Evolutionary conservation across 2,888 invertebrate species (phyloP), one percentile per base, ranked within the genome.

Genomic region (Disparrhopalites patrizii): DNA sequence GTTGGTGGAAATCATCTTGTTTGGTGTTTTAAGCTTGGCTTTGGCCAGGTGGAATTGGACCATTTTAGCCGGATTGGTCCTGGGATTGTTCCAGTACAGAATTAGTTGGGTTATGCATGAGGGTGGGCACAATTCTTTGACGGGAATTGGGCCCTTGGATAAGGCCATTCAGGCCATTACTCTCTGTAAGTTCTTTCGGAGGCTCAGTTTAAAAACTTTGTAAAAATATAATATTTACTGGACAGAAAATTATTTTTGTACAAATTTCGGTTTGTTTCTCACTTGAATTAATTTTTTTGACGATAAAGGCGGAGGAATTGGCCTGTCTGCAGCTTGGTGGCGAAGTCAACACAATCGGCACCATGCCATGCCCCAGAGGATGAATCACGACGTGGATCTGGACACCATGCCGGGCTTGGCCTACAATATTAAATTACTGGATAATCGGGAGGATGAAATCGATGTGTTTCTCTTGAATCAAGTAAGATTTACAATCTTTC

Each of bases 331-430:
- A 13, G 66, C 67, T 1, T 71, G 70, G 70, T 73, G 73, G 73
- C 51, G 65, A 43, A 33, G 69, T 25, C 67, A 67, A 15, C 73
- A 73, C 60, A 72, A 70, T 47, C 47, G 69, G 20, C 73, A 73
- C 65, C 73, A 73, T 55, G 72, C 72, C 2, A 73, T 73, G 73
- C 73, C 73, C 1, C 70, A 73, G 20, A 58, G 73, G 28, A 18
- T 72, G 18, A 63, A 72, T n/a, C 71, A 69, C 40, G 73, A 71
- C 51, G 69, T 71, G 1, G 73, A 73, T 62, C 62, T 73, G 15
- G 68, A 70, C 30, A 73, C 73, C 3, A 54, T 73, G 55, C 73
- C 73, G 10, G 51, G 69, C 0, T 4, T 73, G 3, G 70, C 67
- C 0, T 73, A 69, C 40, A 71, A 71, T 62, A 65, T 60, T 0